Base-by-base conservation (phyloP, 2,888 invertebrate species). In the Seira ritae region DNA sequence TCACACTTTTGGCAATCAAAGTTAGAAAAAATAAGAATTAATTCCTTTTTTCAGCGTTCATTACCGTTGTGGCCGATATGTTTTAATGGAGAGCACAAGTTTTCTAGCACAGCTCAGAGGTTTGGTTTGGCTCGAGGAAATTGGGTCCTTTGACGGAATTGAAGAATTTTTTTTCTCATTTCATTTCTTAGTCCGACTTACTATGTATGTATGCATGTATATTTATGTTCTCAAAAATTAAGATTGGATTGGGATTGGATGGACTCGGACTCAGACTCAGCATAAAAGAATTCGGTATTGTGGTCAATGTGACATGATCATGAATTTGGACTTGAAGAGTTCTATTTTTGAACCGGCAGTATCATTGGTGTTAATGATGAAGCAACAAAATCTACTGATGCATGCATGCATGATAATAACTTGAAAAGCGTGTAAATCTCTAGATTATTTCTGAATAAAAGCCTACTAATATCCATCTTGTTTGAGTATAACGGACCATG, bases 361-460 rank as follows among this genome's bases (percentile, higher is more conserved):
- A 12, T 55, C 55, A 55, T 62, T 20, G 22, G 62, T 20, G 62
- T 20, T 62, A 62, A 62, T 62, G 62, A 62, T 62, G 62, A 62
- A 62, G 17, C 1, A 15, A 20, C 62, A 62, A n/a, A n/a, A 62
- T n/a, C 62, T 62, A 62, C 62, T 4, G 62, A 62, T 62, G 62
- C 62, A 62, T 62, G 62, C 62, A 62, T 62, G 62, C 12, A 20
- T 62, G 62, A 62, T 62, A 62, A 62, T 73, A 73, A 74, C 73
- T 78, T 83, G 76, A 83, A 83, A 83, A 77, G 83, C 78, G 73
- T 83, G 66, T 78, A 83, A 69, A 78, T 78, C 74, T 46, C 67
- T 37, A 66, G 46, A 83, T 83, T 83, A 77, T 62, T 62, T 62
- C 12, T 20, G 62, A 62, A 62, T 62, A 62, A 62, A 62, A 62